Evolutionary conservation across 2,888 invertebrate genomes (phyloP), one percentile per base, ranked within the genome.

Genomic region (Heteropelma amictum): DNA sequence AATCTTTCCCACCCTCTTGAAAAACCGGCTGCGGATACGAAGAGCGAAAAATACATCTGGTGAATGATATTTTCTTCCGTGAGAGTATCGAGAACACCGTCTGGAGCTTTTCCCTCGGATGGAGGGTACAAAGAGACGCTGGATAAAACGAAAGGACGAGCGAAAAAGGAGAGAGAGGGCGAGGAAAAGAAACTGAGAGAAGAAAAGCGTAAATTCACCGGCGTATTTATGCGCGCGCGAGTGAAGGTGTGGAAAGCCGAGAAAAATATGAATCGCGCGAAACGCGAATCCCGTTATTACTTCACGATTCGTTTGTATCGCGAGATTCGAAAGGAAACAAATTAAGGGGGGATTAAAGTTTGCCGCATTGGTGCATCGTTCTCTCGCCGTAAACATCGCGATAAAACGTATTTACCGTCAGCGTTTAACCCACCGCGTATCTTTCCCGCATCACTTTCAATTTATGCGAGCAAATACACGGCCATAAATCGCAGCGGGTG

Each of bases 171-270:
- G 38, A 17, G 14, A 47, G 4, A 19, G 17, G 8, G 35, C 2
- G 1, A 26, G 40, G n/a, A 14, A 21, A n/a, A 51, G 14, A n/a
- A 60, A 60, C 17, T 12, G n/a, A 51, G 40, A 35, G 45, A 51
- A 42, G 51, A 58, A 72, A 72, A 58, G 51, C 42, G 35, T 38
- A 51, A 64, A 64, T 64, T 51, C 58, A 64, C 65, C 51, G 65
- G 58, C 51, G 58, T 42, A 51, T 72, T 58, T 72, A 58, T 21
- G 28, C 40, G 23, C 17, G 10, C 33, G 5, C 14, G 28, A 14
- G 40, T 8, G 8, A 3, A 23, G 17, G 14, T 1, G 54, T 7
- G 45, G 42, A 35, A 49, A 35, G 53, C 64, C 17, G 70, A 56
- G 28, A 49, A 63, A 63, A 72, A 51, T 72, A 72, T 72, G 64